These are phyloP conservation scores for Pteronotus mesoamericanus DNA, from an alignment of 2,797 vertebrate species.

Conservation along the genomic window DNA sequence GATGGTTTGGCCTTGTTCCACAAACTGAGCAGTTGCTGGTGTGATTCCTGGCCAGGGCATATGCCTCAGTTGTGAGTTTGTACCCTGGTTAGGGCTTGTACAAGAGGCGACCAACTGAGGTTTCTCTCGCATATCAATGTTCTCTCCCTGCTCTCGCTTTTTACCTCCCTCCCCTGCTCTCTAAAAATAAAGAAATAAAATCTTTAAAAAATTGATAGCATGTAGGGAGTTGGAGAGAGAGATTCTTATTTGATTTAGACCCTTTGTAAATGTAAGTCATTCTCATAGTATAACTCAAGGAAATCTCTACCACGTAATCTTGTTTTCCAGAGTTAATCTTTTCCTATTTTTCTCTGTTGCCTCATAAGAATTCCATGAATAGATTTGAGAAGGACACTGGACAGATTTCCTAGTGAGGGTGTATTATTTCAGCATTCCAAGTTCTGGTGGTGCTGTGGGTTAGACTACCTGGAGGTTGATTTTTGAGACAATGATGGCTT, in stretches of 20 bases:
- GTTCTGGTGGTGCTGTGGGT: neutral
- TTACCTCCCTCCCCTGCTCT: neutral
- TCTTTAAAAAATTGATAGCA: neutral
- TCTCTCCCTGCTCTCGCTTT: neutral
- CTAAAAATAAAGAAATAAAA: neutral
- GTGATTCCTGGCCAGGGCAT: neutral
- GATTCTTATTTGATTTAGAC: neutral
- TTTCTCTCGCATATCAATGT: neutral
- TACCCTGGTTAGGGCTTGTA: neutral
- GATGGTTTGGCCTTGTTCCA: neutral
- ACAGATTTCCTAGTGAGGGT: neutral
- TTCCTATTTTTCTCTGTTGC: neutral
- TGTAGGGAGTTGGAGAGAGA: neutral
- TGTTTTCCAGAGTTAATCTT: neutral
- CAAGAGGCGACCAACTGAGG: neutral
- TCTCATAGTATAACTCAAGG: neutral
- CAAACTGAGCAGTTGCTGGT: neutral
- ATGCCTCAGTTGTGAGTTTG: neutral
- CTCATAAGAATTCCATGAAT: neutral
- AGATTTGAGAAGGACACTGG: neutral
- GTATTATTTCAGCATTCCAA: neutral
- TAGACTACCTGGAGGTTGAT: neutral
- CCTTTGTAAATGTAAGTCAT: conserved; percentile 9
- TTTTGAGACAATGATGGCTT: neutral
- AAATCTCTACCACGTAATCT: neutral